A percentile compares a stretch with the other conserved stretches of the same genome.
Conservation (phyloP, 2,797 vertebrate species). For the Danio choprae region DNA sequence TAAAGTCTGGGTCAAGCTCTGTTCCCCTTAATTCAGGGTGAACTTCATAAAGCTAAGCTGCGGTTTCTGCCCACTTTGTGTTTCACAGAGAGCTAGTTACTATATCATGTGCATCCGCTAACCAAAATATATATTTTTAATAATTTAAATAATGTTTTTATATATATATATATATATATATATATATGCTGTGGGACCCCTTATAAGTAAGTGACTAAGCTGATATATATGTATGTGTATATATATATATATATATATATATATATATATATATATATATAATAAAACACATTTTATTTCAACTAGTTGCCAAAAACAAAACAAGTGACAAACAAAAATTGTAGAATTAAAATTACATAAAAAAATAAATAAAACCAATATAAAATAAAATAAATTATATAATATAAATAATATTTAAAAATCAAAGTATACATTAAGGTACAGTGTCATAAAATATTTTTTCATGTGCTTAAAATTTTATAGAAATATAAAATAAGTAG, state of each 20-base stretch:
- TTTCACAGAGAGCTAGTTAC: not conserved
- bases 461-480: not conserved
- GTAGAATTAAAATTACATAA: not conserved
- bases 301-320: not conserved
- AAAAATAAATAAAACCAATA: not conserved
- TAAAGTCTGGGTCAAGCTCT: constrained; percentile 31
- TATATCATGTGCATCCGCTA: not conserved
- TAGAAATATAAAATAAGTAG: not conserved
- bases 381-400: not conserved
- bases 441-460: too few relatives aligned
- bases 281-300: not conserved
- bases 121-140: not conserved
- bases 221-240: too few relatives aligned
- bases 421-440: not conserved
- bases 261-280: too few relatives aligned
- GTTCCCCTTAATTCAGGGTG: constrained; percentile 34
- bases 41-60: constrained; percentile 38
- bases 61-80: not conserved
- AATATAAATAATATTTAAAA: not conserved
- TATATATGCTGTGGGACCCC: not conserved
- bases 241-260: too few relatives aligned
- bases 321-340: not conserved
- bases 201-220: too few relatives aligned
- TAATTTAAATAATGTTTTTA: too few relatives aligned
- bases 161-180: not conserved